These are phyloP conservation scores for Octopus sinensis DNA, from an alignment of 1,140 invertebrate genomes.

Conservation along the genomic window DNA sequence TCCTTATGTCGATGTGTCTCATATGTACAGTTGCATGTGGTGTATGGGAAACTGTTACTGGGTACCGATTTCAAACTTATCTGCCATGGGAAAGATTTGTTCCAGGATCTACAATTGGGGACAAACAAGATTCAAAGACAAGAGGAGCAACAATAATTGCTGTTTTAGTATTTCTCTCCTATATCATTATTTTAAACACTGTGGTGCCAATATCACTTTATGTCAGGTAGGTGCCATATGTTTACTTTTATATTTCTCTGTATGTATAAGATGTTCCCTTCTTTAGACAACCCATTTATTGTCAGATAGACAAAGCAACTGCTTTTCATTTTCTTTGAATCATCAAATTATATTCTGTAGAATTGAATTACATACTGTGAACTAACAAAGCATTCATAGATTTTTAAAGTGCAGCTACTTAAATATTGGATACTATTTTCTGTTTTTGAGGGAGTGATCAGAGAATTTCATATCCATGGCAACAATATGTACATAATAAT, in stretches of 20 bases:
- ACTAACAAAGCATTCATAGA: no score
- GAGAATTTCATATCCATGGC: no score
- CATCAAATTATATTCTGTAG: not conserved
- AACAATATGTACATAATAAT: no score
- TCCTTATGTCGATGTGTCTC: slow-evolving; percentile 94
- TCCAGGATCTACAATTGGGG: slow-evolving; percentile 60
- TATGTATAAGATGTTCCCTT: not conserved
- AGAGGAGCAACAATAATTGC: slow-evolving; percentile 88
- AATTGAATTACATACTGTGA: not conserved
- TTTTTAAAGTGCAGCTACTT: no score
- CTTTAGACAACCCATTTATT: no score
- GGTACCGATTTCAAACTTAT: slow-evolving; percentile 81
- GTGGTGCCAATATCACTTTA: slow-evolving; percentile 99
- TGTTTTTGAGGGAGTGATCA: no score
- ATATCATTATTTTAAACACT: slow-evolving; percentile 98
- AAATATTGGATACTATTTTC: no score
- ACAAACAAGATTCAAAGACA: slow-evolving; percentile 39
- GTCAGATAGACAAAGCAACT: no score
- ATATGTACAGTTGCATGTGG: slow-evolving; percentile 96
- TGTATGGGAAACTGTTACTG: slow-evolving; percentile 83
- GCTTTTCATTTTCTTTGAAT: no score
- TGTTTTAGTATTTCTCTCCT: slow-evolving; percentile 96
- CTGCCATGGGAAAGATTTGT: slow-evolving; percentile 93
- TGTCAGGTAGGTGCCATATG: slow-evolving; percentile 72
- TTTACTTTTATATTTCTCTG: not conserved